Percentiles rank a stretch among this genome's conserved stretches.
These are phyloP conservation scores for Gopherus evgoodei DNA, from an alignment of 2,113 vertebrate genomes.

Conservation along the genomic window DNA sequence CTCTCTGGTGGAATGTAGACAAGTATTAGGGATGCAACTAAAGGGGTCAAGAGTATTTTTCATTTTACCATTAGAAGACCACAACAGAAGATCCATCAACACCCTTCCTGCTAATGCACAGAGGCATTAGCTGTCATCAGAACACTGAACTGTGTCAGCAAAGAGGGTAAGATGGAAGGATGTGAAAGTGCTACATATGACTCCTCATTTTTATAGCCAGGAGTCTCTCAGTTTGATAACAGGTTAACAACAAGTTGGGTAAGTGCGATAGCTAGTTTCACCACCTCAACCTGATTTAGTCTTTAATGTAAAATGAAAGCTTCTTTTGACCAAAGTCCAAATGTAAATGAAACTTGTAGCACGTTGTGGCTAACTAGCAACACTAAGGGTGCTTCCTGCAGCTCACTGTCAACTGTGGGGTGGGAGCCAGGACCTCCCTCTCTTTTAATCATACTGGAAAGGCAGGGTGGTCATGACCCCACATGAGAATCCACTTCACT, in stretches of 20 bases:
- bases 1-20: fast-evolving
- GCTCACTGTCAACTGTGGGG: neutral
- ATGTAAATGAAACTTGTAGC: neutral
- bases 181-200: neutral
- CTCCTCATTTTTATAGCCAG: neutral
- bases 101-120: neutral
- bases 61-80: neutral
- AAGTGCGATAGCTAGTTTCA: neutral
- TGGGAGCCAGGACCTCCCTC: neutral
- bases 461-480: neutral
- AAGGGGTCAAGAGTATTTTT: neutral
- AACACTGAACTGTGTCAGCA: neutral
- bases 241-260: fast-evolving
- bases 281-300: neutral
- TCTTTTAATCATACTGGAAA: neutral
- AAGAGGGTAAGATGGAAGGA: neutral
- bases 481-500: neutral
- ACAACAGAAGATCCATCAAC: neutral
- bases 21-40: neutral
- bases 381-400: neutral
- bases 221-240: neutral
- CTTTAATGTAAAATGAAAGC: neutral
- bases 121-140: neutral
- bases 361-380: neutral
- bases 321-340: fast-evolving